A percentile compares a stretch with the other conserved stretches of the same genome.
Evolutionary conservation across 2,888 invertebrate genomes (phyloP).

Genomic region (Apamea sordens): DNA sequence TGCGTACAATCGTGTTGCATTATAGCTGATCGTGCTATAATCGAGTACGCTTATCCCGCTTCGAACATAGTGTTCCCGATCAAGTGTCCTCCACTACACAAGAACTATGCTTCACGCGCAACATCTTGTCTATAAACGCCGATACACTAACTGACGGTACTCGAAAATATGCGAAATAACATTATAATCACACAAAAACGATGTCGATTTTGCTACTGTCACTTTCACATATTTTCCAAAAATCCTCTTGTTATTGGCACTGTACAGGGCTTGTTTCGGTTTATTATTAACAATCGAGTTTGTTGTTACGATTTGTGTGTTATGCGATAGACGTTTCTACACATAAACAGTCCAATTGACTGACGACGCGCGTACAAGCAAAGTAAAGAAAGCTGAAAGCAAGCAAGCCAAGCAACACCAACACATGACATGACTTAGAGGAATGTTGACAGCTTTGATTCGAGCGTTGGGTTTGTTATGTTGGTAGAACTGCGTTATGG

Average conservation of each 20-base stretch:
- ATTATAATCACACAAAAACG: constrained; percentile 84
- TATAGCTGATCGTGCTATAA: constrained; percentile 82
- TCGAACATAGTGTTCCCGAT: constrained; percentile 84
- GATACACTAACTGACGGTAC: constrained; percentile 81
- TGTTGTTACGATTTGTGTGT: constrained; percentile 77
- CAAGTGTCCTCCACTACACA: constrained; percentile 82
- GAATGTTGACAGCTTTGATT: constrained; percentile 76
- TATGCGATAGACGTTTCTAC: constrained; percentile 79
- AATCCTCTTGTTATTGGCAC: constrained; percentile 78
- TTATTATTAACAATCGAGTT: constrained; percentile 72
- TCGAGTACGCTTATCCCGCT: constrained; percentile 81
- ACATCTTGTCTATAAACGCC: constrained; percentile 76
- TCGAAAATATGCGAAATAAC: constrained; percentile 84
- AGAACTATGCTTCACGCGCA: constrained; percentile 76
- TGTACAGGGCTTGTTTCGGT: constrained; percentile 69
- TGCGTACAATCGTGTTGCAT: constrained; percentile 87
- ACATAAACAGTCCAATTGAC: constrained; percentile 83
- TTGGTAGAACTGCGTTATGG: constrained; percentile 72
- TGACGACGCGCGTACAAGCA: constrained; percentile 86
- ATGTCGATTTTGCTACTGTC: constrained; percentile 84
- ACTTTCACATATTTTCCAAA: constrained; percentile 83
- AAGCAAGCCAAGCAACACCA: constrained; percentile 83
- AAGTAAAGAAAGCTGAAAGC: constrained; percentile 87
- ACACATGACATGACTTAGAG: constrained; percentile 82
- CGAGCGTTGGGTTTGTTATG: constrained; percentile 55